phyloP scores from a whole-genome alignment of 2,888 invertebrate genomes.

The Mesochorus sp. region DNA sequence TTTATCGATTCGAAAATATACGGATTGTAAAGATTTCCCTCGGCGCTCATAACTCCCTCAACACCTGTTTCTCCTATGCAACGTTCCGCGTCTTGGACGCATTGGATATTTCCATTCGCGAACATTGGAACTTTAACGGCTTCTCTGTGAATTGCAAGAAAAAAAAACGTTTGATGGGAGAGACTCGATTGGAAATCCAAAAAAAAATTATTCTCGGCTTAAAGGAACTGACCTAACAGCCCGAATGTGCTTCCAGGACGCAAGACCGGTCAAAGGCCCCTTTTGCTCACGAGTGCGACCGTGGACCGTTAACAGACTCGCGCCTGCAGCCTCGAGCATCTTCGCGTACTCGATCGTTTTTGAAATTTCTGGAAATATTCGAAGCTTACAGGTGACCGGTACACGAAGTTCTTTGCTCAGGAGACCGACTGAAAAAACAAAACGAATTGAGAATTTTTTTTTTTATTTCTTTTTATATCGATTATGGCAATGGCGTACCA shows the following conservation, averaged over 20 bases:
- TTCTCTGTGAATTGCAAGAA: constrained; percentile 84
- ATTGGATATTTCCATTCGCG: constrained; percentile 99
- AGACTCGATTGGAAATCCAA: neutral
- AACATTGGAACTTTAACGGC: constrained; percentile 95
- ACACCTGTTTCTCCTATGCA: constrained; percentile 94
- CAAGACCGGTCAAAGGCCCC: constrained; percentile 96
- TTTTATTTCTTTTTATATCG: neutral
- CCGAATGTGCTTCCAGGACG: constrained; percentile 96
- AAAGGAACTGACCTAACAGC: constrained; percentile 88
- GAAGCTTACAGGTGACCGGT: constrained; percentile 98
- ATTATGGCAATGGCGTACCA: constrained; percentile 83
- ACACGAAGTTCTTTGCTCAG: constrained; percentile 88
- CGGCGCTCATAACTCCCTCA: constrained; percentile 94
- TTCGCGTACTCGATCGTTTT: constrained; percentile 96
- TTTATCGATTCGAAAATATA: constrained; percentile 90
- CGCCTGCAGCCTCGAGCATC: constrained; percentile 97
- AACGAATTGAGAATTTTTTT: neutral
- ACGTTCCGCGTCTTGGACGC: constrained; percentile 91
- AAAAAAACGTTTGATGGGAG: neutral
- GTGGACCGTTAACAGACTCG: constrained; percentile 96
- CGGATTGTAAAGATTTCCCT: constrained; percentile 99
- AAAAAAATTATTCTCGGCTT: neutral
- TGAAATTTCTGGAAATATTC: constrained; percentile 92
- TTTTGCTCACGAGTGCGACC: constrained; percentile 98
- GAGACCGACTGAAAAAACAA: constrained; percentile 85